Conservation (phyloP, 2,888 invertebrate species). For the Drepana falcataria region DNA sequence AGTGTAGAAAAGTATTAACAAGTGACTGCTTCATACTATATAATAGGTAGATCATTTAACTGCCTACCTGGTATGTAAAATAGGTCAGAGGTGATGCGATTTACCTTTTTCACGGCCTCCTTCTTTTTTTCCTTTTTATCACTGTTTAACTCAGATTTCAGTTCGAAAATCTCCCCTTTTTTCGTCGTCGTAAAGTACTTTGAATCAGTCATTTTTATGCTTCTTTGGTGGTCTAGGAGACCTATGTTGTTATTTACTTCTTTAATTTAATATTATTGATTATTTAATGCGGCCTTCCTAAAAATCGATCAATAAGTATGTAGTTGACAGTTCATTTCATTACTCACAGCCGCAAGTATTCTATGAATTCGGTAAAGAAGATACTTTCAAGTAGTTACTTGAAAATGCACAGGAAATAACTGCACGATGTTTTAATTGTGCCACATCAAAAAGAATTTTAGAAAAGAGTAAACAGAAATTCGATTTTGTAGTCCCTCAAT, state of each 20-base stretch:
- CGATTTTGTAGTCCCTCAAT: no score
- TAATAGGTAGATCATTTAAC: no score
- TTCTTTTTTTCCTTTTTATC: conserved; percentile 99
- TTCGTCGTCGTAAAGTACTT: conserved; percentile 99
- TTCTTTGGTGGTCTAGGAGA: conserved; percentile 8
- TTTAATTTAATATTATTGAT: conserved; percentile 10
- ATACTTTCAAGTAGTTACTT: no score
- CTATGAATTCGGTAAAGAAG: not conserved
- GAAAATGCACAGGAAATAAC: not conserved
- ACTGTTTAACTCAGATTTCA: conserved; percentile 98
- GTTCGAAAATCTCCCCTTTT: conserved; percentile 99
- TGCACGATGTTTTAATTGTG: not conserved
- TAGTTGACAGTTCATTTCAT: conserved; percentile 16
- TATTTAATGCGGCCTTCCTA: conserved; percentile 24
- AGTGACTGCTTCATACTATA: no score
- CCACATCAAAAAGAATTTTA: no score
- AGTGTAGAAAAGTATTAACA: not conserved
- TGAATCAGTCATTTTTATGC: conserved; percentile 94
- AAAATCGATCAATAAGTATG: conserved; percentile 44
- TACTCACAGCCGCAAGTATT: not conserved
- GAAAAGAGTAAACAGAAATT: no score
- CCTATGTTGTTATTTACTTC: conserved; percentile 5
- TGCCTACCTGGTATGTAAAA: no score
- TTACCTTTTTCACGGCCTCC: conserved; percentile 99
- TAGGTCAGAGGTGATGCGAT: conserved; percentile 5